These are phyloP conservation scores for Paratrypauchen microcephalus DNA, from an alignment of 2,797 vertebrate genomes.

Conservation along the genomic window DNA sequence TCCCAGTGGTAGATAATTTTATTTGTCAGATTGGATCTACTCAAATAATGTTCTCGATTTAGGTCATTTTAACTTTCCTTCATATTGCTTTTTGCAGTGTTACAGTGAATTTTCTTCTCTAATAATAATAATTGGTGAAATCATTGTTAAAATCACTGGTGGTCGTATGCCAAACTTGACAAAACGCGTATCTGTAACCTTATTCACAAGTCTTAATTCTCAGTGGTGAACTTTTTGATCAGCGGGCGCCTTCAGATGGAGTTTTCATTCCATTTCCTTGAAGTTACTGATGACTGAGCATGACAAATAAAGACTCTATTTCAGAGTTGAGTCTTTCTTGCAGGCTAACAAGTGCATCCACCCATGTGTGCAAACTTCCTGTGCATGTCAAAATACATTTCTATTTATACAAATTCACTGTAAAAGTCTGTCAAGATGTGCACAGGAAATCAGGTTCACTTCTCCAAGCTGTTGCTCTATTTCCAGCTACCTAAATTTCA, in stretches of 20 bases:
- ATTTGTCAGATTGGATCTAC: too few relatives aligned
- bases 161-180: background rate
- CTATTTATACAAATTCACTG: constrained; percentile 10
- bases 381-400: constrained; percentile 2
- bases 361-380: constrained; percentile 12
- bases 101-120: too few relatives aligned
- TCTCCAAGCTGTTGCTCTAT: constrained; percentile 5
- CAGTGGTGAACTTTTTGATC: background rate
- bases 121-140: background rate
- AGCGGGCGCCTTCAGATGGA: background rate
- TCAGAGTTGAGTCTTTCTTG: background rate
- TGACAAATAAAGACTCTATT: background rate
- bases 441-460: background rate
- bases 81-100: too few relatives aligned
- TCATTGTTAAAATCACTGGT: background rate
- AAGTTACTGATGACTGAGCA: background rate
- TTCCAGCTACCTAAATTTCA: constrained; percentile 2
- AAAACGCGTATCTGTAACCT: background rate
- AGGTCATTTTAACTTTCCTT: too few relatives aligned
- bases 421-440: constrained; percentile 12
- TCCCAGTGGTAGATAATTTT: too few relatives aligned
- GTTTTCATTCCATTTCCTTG: background rate
- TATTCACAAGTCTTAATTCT: background rate
- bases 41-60: too few relatives aligned
- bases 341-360: constrained; percentile 4